Conservation (phyloP, 2,888 invertebrate genomes). For the Metacarcinus magister region DNA sequence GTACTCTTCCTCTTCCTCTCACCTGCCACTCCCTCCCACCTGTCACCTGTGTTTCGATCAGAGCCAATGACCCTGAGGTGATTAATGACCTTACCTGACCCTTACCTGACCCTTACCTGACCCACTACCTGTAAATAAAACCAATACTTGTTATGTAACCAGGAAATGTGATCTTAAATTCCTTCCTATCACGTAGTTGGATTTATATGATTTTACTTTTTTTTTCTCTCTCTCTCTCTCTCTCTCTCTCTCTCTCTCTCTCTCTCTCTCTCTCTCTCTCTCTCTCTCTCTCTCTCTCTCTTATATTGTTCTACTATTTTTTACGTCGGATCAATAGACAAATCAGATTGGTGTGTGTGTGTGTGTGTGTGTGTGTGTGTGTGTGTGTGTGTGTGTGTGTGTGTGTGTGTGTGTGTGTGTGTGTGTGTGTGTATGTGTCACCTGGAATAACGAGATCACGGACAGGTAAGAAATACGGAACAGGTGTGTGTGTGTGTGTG, state of each 20-base stretch:
- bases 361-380: no score
- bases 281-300: conserved; percentile 42
- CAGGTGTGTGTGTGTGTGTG: not conserved
- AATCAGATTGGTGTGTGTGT: conserved; percentile 1
- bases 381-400: no score
- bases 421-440: not conserved
- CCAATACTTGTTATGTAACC: not conserved
- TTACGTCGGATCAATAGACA: not conserved
- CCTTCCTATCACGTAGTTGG: not conserved
- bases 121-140: not conserved
- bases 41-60: conserved; percentile 26
- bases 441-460: conserved; percentile 32
- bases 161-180: not conserved
- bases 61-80: not conserved
- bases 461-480: not conserved
- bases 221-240: not conserved
- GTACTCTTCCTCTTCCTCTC: not conserved
- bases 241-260: conserved; percentile 12
- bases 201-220: not conserved
- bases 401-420: no score
- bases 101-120: not conserved
- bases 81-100: not conserved
- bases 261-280: conserved; percentile 51
- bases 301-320: not conserved
- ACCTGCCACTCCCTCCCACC: not conserved